Conservation (phyloP, 2,888 invertebrate genomes). For the Hirtodrosophila histrioides region DNA sequence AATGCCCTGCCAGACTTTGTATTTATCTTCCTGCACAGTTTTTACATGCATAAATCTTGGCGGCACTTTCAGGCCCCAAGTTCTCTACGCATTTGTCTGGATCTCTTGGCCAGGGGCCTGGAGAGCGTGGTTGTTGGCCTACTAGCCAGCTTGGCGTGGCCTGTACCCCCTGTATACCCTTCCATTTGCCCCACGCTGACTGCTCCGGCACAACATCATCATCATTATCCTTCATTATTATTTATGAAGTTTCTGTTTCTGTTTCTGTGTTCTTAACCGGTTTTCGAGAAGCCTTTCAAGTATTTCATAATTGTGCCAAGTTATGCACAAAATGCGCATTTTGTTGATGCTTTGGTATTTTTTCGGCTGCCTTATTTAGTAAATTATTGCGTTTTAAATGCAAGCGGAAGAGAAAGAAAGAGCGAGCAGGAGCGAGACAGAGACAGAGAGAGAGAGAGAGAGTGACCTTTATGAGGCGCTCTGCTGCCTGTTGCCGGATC, state of each 20-base stretch:
- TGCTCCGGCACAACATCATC: conserved; percentile 58
- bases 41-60: conserved; percentile 61
- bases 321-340: conserved; percentile 56
- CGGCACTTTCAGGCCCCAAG: conserved; percentile 51
- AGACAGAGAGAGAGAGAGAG: not conserved
- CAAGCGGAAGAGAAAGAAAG: conserved; percentile 16
- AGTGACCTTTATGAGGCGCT: conserved; percentile 54
- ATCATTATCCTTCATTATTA: conserved; percentile 81
- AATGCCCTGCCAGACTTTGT: conserved; percentile 52
- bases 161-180: conserved; percentile 7
- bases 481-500: conserved; percentile 36
- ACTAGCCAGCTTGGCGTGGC: conserved; percentile 56
- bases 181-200: conserved; percentile 13
- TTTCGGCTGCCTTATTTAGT: conserved; percentile 67
- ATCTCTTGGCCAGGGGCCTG: not conserved
- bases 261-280: conserved; percentile 45
- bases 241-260: conserved; percentile 54
- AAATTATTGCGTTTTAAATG: conserved; percentile 79
- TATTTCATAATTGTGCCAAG: conserved; percentile 81
- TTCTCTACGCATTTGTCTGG: conserved; percentile 35
- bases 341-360: conserved; percentile 34
- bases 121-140: conserved; percentile 1
- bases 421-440: conserved; percentile 3
- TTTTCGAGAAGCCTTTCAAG: conserved; percentile 63
- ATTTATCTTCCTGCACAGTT: conserved; percentile 49